A percentile compares a stretch with the other conserved stretches of the same genome.
phyloP scores from a whole-genome alignment of 1,140 invertebrate species.

The Papilio xuthus region DNA sequence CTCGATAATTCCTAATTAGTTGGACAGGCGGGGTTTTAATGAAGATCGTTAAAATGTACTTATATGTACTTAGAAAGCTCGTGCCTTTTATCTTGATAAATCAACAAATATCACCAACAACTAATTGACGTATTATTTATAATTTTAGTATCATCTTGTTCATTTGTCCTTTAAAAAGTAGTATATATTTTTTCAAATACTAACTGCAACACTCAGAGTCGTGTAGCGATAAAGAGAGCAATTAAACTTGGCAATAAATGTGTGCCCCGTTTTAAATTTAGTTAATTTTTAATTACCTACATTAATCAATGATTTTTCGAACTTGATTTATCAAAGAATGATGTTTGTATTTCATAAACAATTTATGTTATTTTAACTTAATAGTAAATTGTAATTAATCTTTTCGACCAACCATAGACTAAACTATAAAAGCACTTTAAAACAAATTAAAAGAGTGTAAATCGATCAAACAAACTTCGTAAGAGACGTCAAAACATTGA shows the following conservation, averaged over 20 bases:
- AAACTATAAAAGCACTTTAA: conserved; percentile 3
- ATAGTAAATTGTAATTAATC: neutral
- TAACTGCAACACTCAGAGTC: too few relatives aligned
- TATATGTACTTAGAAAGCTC: conserved; percentile 10
- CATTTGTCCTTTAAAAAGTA: too few relatives aligned
- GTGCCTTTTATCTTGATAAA: neutral
- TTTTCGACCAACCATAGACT: neutral
- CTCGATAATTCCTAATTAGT: conserved; percentile 42
- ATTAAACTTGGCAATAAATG: too few relatives aligned
- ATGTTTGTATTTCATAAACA: neutral
- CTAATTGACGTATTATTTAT: neutral
- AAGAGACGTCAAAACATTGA: conserved; percentile 32
- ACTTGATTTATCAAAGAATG: neutral
- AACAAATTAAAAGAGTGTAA: conserved; percentile 22
- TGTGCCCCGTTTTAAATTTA: too few relatives aligned
- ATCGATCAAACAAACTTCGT: conserved; percentile 10
- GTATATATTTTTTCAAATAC: too few relatives aligned
- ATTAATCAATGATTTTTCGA: too few relatives aligned
- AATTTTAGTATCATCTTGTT: too few relatives aligned
- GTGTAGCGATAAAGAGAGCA: too few relatives aligned
- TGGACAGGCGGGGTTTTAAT: conserved; percentile 33
- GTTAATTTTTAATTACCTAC: too few relatives aligned
- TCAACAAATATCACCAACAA: neutral
- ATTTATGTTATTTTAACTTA: neutral
- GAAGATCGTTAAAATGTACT: conserved; percentile 25